phyloP scores from a whole-genome alignment of 2,888 invertebrate species.

The Sesia apiformis region DNA sequence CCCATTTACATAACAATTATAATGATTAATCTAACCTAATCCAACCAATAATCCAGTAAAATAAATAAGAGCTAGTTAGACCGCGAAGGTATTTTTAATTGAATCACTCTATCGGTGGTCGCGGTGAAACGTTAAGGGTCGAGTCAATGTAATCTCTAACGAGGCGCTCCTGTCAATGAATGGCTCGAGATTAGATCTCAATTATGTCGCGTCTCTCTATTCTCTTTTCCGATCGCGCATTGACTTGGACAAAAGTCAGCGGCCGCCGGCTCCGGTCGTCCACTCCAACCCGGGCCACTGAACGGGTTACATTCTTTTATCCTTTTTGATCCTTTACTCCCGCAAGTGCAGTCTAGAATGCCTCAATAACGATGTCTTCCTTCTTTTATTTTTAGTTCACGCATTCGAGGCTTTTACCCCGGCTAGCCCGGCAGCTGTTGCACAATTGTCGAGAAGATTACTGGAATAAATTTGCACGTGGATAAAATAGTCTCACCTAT shows the following conservation, averaged over 20 bases:
- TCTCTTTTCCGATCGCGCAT: constrained; percentile 38
- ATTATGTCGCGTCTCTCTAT: constrained; percentile 29
- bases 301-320: constrained; percentile 51
- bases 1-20: no score
- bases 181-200: constrained; percentile 25
- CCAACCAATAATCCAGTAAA: no score
- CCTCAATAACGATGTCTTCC: constrained; percentile 47
- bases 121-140: constrained; percentile 14
- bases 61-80: no score
- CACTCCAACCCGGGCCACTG: constrained; percentile 42
- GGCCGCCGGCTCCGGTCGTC: constrained; percentile 32
- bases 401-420: constrained; percentile 62
- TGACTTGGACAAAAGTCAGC: constrained; percentile 25
- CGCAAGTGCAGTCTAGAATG: constrained; percentile 48
- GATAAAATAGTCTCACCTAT: no score
- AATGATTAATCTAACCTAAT: no score
- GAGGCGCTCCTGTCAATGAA: constrained; percentile 44
- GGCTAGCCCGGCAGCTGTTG: constrained; percentile 53
- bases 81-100: constrained; percentile 5
- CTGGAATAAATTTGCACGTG: constrained; percentile 13
- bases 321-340: constrained; percentile 39
- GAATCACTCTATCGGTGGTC: constrained; percentile 27
- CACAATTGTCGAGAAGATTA: constrained; percentile 63
- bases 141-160: constrained; percentile 34
- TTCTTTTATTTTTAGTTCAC: constrained; percentile 64